Evolutionary conservation across 2,888 invertebrate species (phyloP), one percentile per base, ranked within the genome.

Genomic region (Epinotia demarniana): DNA sequence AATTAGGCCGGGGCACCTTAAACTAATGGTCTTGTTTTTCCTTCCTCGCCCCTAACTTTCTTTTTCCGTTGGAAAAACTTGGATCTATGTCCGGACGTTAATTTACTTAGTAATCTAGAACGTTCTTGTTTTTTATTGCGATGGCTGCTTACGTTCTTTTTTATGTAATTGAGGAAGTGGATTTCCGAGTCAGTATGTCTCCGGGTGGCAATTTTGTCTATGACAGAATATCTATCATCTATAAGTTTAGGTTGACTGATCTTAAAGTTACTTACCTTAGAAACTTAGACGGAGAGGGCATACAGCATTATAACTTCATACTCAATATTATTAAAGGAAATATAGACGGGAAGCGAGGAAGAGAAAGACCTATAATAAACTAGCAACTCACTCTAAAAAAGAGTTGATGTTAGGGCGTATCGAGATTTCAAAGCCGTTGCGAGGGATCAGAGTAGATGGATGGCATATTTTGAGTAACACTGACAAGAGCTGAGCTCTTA

Each of bases 11-110:
- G 80, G 82, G 80, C 85, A 86, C 86, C 86, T 87, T 82, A 82
- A 84, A 85, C 83, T 86, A 89, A 90, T 88, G 88, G 85, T 79
- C 80, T 83, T 90, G 89, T 89, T 89, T 89, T 87, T 83, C 83
- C 77, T 78, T 76, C 53, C 81, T 77, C 77, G 77, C 75, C 76
- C 80, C 77, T 85, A 84, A 84, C 85, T 83, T 74, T 82, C 84
- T 83, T 84, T 85, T 84, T 80, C 78, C 78, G n/a, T 16, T 62
- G 55, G 73, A 68, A 63, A 68, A 73, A 63, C 61, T 69, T 68
- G 73, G 68, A 69, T 68, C 57, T 55, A 62, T 43, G 67, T 61
- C 23, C n/a, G 66, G 43, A 62, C 55, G 73, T 55, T 68, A 73
- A 69, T 73, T 73, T 73, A 69, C 55, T 68, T 73, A 61, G 68